Percentiles rank a stretch among this genome's conserved stretches.
Evolutionary conservation across 2,888 invertebrate genomes (phyloP).

Genomic region (Entomobrya proxima): DNA sequence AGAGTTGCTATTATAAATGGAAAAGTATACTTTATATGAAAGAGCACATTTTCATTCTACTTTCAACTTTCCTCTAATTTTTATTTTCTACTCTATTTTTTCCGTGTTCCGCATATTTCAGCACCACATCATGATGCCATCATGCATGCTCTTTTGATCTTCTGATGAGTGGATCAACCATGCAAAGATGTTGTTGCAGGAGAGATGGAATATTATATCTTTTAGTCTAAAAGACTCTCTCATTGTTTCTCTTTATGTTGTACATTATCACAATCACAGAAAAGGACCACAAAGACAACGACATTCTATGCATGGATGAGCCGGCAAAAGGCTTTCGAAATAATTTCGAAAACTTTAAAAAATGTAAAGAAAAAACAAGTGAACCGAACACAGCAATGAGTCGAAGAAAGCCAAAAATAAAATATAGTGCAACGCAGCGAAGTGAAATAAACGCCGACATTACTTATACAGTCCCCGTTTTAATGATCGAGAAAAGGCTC

Average conservation of each 20-base stretch:
- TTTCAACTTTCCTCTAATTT: constrained; percentile 1
- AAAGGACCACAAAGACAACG: not conserved
- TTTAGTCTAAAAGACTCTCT: not conserved
- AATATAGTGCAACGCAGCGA: no score
- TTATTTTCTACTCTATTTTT: constrained; percentile 36
- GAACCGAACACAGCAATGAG: not conserved
- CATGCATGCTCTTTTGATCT: constrained; percentile 39
- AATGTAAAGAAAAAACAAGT: not conserved
- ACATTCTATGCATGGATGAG: constrained; percentile 15
- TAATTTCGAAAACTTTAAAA: not conserved
- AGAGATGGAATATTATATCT: not conserved
- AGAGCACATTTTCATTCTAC: not conserved
- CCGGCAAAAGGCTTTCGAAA: not conserved
- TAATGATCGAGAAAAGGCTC: constrained; percentile 29
- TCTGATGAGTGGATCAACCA: constrained; percentile 37
- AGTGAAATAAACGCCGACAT: not conserved
- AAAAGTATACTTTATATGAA: not conserved
- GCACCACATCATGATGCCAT: constrained; percentile 29
- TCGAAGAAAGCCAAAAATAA: not conserved
- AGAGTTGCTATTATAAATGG: not conserved
- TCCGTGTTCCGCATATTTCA: constrained; percentile 57
- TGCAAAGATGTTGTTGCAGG: constrained; percentile 23
- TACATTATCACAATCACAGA: not conserved
- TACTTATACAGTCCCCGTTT: not conserved
- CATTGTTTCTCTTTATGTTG: not conserved